phyloP scores from a whole-genome alignment of 37 sponge, comb jelly and placozoan genomes.

The Chondrosia reniformis region DNA sequence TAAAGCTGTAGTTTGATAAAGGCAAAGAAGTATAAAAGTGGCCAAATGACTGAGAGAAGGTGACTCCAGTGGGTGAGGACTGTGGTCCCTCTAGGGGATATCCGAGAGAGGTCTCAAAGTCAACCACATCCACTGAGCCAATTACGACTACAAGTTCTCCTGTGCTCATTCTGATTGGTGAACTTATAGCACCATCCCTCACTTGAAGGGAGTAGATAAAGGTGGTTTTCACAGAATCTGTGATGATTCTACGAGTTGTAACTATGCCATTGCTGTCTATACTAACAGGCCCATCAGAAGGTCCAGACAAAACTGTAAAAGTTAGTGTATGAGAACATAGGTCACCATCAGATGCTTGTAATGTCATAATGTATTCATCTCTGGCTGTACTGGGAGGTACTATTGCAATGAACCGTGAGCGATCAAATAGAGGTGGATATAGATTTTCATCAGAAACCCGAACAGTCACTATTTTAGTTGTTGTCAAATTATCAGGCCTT shows the following conservation, averaged over 20 bases:
- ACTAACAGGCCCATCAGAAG: not conserved
- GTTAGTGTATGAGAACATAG: conserved; percentile 50
- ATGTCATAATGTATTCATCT: conserved; percentile 16
- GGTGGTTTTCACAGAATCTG: not conserved
- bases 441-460: conserved; percentile 52
- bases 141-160: conserved; percentile 43
- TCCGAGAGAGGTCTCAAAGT: conserved; percentile 33
- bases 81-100: conserved; percentile 27
- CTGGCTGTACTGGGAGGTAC: conserved; percentile 16
- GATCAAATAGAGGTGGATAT: conserved; percentile 38
- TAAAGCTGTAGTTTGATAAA: not conserved
- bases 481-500: not conserved
- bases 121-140: conserved; percentile 60
- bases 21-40: conserved; percentile 25
- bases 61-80: not conserved
- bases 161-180: conserved; percentile 23
- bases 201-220: conserved; percentile 40
- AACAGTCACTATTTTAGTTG: conserved; percentile 30
- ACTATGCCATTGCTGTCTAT: not conserved
- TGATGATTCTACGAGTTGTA: too few relatives aligned
- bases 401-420: not conserved
- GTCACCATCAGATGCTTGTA: conserved; percentile 50
- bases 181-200: conserved; percentile 36
- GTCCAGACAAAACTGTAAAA: conserved; percentile 8
- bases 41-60: conserved; percentile 30